Evolutionary conservation across 64 coral and sea anemone species (phyloP), one percentile per base, ranked within the genome.

Genomic region (Pocillopora verrucosa): DNA sequence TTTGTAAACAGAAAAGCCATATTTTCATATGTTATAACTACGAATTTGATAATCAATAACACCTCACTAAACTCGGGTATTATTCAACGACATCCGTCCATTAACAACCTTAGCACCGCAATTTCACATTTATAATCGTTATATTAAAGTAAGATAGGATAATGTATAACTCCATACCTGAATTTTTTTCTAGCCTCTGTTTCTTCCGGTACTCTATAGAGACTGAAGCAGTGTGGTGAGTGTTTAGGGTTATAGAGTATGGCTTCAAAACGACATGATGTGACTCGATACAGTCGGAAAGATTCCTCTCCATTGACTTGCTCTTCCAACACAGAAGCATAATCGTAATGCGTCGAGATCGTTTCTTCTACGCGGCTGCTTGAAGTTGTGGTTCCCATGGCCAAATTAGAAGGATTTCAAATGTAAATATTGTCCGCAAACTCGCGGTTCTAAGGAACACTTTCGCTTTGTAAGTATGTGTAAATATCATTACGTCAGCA

Each of bases 231-330:
- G 74, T 93, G 90, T 13, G 94, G 70, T 22, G 92, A 89, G 57
- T 84, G 68, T n/a, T 93, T 60, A 20, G 91, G 82, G 58, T 92
- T 95, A 60, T 80, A 81, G 9, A 96, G 63, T 19, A 96, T 72
- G 30, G 94, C 91, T 87, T 96, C 94, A 58, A 80, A 96, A 22
- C 94, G 94, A 68, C 73, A 87, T 26, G 94, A 93, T 24, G 94
- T 82, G 20, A 96, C 62, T 4, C 83, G 68, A 75, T 92, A 93
- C 1, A 96, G 56, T 6, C 82, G 81, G 56, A 96, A 96, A 36
- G 80, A 82, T 14, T 79, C 61, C 16, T 20, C 74, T 14, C 83
- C 68, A 30, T 78, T 74, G 16, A 88, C 82, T 37, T 93, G 86
- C 84, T 96, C 76, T 72, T 96, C 72, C 30, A 93, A 72, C 38